A percentile compares a stretch with the other conserved stretches of the same genome.
These are phyloP conservation scores for Ranitomeya imitator DNA, from an alignment of 2,113 vertebrate genomes.

Conservation along the genomic window DNA sequence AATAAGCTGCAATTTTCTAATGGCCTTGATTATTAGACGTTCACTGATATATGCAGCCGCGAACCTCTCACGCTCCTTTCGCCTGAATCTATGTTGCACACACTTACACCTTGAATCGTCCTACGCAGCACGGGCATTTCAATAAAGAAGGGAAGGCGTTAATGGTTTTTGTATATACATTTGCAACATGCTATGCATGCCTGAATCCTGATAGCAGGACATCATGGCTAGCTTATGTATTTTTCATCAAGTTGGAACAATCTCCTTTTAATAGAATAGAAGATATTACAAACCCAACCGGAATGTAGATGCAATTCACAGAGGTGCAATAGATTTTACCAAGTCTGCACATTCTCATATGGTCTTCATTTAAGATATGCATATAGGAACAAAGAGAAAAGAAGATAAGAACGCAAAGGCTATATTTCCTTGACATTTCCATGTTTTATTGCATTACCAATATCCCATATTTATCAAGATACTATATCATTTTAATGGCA, in stretches of 20 bases:
- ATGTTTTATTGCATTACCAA: slow-evolving; percentile 27
- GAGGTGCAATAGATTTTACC: slow-evolving; percentile 28
- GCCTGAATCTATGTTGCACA: slow-evolving; percentile 1
- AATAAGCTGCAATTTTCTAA: slow-evolving; percentile 58
- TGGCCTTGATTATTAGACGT: slow-evolving; percentile 58
- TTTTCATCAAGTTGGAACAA: slow-evolving; percentile 22
- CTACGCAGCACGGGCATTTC: slow-evolving; percentile 30
- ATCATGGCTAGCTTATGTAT: slow-evolving; percentile 32
- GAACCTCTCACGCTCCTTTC: slow-evolving; percentile 33
- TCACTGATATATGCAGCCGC: slow-evolving; percentile 50
- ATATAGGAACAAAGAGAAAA: slow-evolving; percentile 8
- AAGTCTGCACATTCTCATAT: slow-evolving; percentile 29
- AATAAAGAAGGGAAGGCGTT: background rate
- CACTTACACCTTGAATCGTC: slow-evolving; percentile 45
- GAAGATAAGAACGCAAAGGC: background rate
- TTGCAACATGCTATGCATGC: background rate
- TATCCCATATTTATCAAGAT: slow-evolving; percentile 10
- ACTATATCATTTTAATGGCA: slow-evolving; percentile 34
- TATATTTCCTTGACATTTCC: slow-evolving; percentile 33
- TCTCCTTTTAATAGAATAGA: slow-evolving; percentile 25
- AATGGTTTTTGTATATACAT: background rate
- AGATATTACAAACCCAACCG: slow-evolving; percentile 35
- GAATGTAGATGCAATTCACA: slow-evolving; percentile 38
- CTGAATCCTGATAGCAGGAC: background rate
- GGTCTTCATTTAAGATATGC: slow-evolving; percentile 34